A percentile compares a stretch with the other conserved stretches of the same genome.
Conservation (phyloP, 2,888 invertebrate genomes). For the Patella caerulea region DNA sequence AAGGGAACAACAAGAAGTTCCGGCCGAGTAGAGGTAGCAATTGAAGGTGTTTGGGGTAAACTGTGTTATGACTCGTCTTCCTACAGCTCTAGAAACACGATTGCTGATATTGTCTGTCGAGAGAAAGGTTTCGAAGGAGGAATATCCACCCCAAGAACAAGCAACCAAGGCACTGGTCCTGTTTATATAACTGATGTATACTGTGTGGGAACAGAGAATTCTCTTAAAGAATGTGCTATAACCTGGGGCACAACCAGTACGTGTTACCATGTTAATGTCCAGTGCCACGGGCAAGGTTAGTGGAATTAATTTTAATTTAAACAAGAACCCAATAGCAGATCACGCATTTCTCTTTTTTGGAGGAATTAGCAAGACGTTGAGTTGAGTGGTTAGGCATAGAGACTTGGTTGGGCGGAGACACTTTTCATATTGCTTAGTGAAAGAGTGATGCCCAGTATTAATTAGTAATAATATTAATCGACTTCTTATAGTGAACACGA, state of each 20-base stretch:
- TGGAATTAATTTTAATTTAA: background rate
- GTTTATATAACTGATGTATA: conserved; percentile 28
- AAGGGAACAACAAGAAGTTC: conserved; percentile 1
- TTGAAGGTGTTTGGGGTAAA: conserved; percentile 14
- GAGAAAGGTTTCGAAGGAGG: conserved; percentile 69
- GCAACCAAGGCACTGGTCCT: background rate
- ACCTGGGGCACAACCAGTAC: conserved; percentile 9
- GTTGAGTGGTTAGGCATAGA: too few relatives aligned
- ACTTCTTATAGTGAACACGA: too few relatives aligned
- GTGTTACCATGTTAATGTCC: background rate
- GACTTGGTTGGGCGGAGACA: too few relatives aligned
- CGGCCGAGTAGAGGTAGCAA: conserved; percentile 21
- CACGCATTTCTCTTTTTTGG: too few relatives aligned
- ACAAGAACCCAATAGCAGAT: too few relatives aligned
- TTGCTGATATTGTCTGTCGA: conserved; percentile 18
- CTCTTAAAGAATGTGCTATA: conserved; percentile 28
- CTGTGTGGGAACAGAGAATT: conserved; percentile 29
- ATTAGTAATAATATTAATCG: too few relatives aligned
- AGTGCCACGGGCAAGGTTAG: background rate
- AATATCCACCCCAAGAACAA: background rate
- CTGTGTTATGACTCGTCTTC: background rate
- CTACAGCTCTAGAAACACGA: background rate
- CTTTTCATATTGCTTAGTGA: too few relatives aligned
- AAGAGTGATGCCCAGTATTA: too few relatives aligned
- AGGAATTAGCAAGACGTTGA: too few relatives aligned